These are phyloP conservation scores for Merodon equestris DNA, from an alignment of 2,888 invertebrate species.

Conservation along the genomic window DNA sequence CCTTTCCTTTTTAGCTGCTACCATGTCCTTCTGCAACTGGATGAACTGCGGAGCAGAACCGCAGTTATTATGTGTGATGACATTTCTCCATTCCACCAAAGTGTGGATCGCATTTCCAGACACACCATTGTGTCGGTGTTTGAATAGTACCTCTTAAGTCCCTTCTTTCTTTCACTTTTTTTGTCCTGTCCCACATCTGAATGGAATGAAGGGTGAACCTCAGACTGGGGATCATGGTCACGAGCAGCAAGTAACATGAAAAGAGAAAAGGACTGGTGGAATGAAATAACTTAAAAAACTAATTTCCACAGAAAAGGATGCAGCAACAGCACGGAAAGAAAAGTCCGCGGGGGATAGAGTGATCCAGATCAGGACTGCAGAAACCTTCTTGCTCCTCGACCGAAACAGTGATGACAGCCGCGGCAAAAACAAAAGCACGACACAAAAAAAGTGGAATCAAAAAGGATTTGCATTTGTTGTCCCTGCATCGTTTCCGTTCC, in stretches of 20 bases:
- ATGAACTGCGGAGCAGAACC: background rate
- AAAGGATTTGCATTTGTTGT: conserved; percentile 60
- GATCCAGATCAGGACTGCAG: too few species aligned
- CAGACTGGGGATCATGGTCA: conserved; percentile 42
- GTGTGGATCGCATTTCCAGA: conserved; percentile 40
- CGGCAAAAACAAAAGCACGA: conserved; percentile 27
- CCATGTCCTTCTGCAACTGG: too few species aligned
- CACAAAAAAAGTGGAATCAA: conserved; percentile 35
- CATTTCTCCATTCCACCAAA: conserved; percentile 45
- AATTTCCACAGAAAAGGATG: conserved; percentile 54
- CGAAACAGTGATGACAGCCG: conserved; percentile 7
- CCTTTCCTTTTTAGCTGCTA: conserved; percentile 1
- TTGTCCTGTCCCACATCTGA: conserved; percentile 7
- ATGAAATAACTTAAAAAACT: conserved; percentile 55
- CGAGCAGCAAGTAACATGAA: too few species aligned
- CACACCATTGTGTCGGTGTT: conserved; percentile 16
- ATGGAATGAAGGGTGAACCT: conserved; percentile 29
- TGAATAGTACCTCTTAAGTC: conserved; percentile 30
- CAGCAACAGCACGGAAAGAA: conserved; percentile 21
- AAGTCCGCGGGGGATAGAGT: too few species aligned
- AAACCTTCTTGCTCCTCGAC: too few species aligned
- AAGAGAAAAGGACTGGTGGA: conserved; percentile 27
- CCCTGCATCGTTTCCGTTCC: conserved; percentile 16
- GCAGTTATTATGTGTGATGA: conserved; percentile 60
- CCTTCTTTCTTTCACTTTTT: conserved; percentile 3